phyloP scores from a whole-genome alignment of 1,140 invertebrate genomes.

The Eufriesea mexicana region DNA sequence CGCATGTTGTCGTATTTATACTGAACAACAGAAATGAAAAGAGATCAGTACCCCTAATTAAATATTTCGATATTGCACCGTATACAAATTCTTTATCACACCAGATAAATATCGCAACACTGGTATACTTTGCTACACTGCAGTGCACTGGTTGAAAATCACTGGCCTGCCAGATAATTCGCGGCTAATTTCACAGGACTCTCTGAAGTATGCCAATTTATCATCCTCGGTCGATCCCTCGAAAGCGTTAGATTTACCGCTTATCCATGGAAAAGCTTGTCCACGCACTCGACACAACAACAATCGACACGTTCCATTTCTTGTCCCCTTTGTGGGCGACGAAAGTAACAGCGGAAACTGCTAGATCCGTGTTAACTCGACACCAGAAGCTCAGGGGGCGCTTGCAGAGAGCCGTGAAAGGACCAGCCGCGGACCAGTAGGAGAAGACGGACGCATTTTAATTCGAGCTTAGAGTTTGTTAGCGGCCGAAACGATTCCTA shows the following conservation, averaged over 20 bases:
- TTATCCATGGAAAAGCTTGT: not conserved
- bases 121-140: too few species aligned
- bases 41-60: too few species aligned
- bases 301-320: conserved; percentile 38
- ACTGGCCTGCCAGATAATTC: not conserved
- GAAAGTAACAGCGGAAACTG: not conserved
- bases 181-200: conserved; percentile 7
- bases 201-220: not conserved
- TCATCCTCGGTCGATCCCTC: not conserved
- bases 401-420: conserved; percentile 22
- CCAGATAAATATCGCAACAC: too few species aligned
- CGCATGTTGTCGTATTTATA: too few species aligned
- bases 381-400: conserved; percentile 24
- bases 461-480: conserved; percentile 71
- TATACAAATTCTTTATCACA: too few species aligned
- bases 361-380: conserved; percentile 51
- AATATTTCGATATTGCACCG: too few species aligned
- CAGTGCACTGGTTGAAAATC: too few species aligned
- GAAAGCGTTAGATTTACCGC: conserved; percentile 29
- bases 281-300: conserved; percentile 21
- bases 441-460: conserved; percentile 63
- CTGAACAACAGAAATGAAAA: too few species aligned
- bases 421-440: not conserved
- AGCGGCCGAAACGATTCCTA: conserved; percentile 39
- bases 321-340: conserved; percentile 4